These are phyloP conservation scores for Chunga burmeisteri DNA, from an alignment of 2,113 vertebrate species.

Conservation along the genomic window DNA sequence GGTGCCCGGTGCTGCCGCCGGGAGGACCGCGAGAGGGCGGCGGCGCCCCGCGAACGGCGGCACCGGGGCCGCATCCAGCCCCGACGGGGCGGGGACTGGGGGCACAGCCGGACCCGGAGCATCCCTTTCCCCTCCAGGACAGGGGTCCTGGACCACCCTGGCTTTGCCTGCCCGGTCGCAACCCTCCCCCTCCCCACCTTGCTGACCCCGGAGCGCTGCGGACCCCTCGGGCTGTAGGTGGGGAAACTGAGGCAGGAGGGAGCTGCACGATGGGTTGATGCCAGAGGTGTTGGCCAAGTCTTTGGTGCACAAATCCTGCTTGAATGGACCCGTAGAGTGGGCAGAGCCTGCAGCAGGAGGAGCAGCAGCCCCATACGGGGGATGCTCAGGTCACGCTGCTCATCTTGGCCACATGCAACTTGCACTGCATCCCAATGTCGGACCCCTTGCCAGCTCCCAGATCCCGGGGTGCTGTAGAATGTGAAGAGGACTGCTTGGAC, in stretches of 20 bases:
- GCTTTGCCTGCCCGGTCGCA: not conserved
- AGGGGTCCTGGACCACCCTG: not conserved
- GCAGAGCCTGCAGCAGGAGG: not conserved
- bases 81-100: not conserved
- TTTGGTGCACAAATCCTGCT: fast-evolving
- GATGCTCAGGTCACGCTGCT: fast-evolving
- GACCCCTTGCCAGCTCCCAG: not conserved
- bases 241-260: conserved; percentile 29
- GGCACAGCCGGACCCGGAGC: not conserved
- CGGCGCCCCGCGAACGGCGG: not conserved
- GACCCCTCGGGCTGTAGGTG: not conserved
- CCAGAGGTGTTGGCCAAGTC: fast-evolving
- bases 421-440: fast-evolving
- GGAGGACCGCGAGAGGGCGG: conserved; percentile 55
- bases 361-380: not conserved
- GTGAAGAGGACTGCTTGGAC: fast-evolving
- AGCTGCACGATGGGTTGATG: not conserved
- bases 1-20: not conserved
- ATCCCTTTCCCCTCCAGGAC: no score
- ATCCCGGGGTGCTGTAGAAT: not conserved
- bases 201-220: fast-evolving
- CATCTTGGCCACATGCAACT: fast-evolving
- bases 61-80: not conserved
- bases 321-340: fast-evolving
- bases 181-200: fast-evolving